These are phyloP conservation scores for human (Homo sapiens) DNA, from an alignment of 2,113 vertebrate genomes.

Conservation along the genomic window DNA sequence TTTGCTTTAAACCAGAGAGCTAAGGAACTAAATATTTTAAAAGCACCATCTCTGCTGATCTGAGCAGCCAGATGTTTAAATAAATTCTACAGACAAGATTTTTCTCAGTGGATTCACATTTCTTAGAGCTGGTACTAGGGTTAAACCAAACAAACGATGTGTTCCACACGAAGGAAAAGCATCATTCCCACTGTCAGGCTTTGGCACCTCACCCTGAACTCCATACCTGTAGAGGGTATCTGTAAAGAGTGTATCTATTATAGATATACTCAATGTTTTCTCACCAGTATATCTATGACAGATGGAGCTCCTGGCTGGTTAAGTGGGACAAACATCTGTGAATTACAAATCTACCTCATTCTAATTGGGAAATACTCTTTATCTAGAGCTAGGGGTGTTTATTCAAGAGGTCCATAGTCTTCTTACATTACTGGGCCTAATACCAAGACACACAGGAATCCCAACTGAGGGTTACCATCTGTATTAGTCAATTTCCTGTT, in stretches of 20 bases:
- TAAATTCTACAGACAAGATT: not conserved
- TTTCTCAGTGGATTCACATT: not conserved
- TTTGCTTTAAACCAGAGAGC: not conserved
- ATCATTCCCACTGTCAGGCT: not conserved
- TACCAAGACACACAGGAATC: not conserved
- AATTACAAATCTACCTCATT: not conserved
- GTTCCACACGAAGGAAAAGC: not conserved
- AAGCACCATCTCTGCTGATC: not conserved
- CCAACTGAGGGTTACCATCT: not conserved
- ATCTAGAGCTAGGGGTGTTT: not conserved
- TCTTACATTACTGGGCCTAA: not conserved
- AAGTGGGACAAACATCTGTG: not conserved
- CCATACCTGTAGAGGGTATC: not conserved
- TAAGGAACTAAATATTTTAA: conserved; percentile 2
- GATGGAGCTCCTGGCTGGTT: not conserved
- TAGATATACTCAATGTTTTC: no score
- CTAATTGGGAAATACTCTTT: not conserved
- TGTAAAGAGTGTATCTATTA: not conserved
- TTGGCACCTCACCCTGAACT: no score
- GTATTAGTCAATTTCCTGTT: not conserved
- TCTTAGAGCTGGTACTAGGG: not conserved
- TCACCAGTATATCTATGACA: not conserved
- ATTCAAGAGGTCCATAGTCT: not conserved
- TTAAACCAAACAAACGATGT: not conserved
- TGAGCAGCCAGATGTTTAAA: not conserved